Conservation (phyloP, 2,888 invertebrate species). For the Spatulosminthurus flaviceps region DNA sequence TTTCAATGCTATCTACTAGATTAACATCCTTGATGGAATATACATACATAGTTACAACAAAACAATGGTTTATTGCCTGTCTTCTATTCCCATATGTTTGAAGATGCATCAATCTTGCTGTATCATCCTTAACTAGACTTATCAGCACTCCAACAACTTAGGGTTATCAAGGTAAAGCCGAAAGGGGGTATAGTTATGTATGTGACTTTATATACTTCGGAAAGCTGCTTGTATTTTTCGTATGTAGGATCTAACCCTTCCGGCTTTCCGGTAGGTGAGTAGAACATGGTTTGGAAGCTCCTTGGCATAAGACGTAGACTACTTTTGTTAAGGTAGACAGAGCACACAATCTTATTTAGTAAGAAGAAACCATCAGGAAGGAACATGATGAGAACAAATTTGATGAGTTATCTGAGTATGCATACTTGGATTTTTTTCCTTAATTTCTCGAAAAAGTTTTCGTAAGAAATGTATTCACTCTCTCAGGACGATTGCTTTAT, state of each 20-base stretch:
- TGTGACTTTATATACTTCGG: no score
- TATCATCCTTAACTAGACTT: no score
- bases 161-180: no score
- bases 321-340: constrained; percentile 11
- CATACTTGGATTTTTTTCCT: background rate
- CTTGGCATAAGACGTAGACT: background rate
- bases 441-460: background rate
- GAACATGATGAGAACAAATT: constrained; percentile 18
- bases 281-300: background rate
- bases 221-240: background rate
- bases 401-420: constrained; percentile 11
- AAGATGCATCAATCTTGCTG: background rate
- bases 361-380: background rate
- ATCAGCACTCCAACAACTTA: no score
- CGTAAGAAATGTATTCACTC: no score
- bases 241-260: background rate
- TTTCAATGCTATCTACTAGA: background rate
- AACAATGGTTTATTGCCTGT: background rate
- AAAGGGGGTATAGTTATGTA: no score
- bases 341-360: constrained; percentile 9
- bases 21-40: background rate
- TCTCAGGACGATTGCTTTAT: no score
- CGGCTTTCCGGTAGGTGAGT: constrained; percentile 20
- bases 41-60: background rate
- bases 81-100: no score